Evolutionary conservation across 2,888 invertebrate genomes (phyloP).

Genomic region (Heliconius ethilla): DNA sequence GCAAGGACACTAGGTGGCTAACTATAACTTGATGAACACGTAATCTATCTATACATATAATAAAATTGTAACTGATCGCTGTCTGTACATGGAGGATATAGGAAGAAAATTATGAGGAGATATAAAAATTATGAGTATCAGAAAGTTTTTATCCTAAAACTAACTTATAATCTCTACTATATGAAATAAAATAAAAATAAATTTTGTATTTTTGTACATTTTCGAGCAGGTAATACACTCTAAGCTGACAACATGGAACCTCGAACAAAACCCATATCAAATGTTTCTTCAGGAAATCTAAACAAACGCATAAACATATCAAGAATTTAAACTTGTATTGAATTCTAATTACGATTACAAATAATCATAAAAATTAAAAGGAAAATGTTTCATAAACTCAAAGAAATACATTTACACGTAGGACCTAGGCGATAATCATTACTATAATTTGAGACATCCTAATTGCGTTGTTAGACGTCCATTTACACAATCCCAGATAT

Average conservation of each 20-base stretch:
- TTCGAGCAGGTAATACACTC: too few species aligned
- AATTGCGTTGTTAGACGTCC: neutral
- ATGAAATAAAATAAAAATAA: too few species aligned
- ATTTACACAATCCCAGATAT: neutral
- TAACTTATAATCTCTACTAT: too few species aligned
- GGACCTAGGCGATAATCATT: constrained; percentile 2
- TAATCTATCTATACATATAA: neutral
- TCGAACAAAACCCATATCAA: neutral
- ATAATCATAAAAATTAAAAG: neutral
- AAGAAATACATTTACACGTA: neutral
- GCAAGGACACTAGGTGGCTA: constrained; percentile 24
- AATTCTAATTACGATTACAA: neutral
- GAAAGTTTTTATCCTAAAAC: too few species aligned
- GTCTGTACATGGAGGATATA: neutral
- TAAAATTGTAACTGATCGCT: neutral
- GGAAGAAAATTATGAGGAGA: too few species aligned
- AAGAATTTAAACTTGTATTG: neutral
- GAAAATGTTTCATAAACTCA: neutral
- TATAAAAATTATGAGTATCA: too few species aligned
- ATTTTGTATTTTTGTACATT: too few species aligned
- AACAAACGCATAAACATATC: neutral
- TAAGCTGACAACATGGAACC: neutral
- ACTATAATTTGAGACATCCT: constrained; percentile 2
- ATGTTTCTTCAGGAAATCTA: neutral
- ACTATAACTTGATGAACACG: neutral